Evolutionary conservation across 2,888 invertebrate genomes (phyloP).

Genomic region (Nemotelus nigrinus): DNA sequence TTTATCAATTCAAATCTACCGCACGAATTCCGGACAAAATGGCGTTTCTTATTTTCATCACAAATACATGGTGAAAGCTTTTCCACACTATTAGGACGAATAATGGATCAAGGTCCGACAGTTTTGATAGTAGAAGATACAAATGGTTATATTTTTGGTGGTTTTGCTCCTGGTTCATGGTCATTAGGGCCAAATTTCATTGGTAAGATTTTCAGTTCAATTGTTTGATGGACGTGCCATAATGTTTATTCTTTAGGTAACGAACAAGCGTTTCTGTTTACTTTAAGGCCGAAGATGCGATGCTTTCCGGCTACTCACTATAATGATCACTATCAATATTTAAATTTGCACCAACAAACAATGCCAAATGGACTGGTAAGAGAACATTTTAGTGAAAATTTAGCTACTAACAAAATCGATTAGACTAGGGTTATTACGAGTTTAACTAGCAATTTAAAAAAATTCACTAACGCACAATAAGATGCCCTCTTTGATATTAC

Average conservation of each 20-base stretch:
- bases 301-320: conserved; percentile 82
- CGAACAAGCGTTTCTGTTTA: conserved; percentile 84
- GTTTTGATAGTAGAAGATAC: conserved; percentile 85
- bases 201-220: conserved; percentile 64
- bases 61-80: conserved; percentile 91
- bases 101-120: conserved; percentile 83
- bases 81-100: conserved; percentile 79
- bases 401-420: no score
- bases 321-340: conserved; percentile 91
- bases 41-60: conserved; percentile 89
- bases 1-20: conserved; percentile 85
- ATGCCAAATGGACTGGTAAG: conserved; percentile 90
- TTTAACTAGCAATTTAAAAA: no score
- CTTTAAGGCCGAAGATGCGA: conserved; percentile 81
- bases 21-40: conserved; percentile 77
- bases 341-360: conserved; percentile 91
- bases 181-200: conserved; percentile 77
- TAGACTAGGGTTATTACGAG: no score
- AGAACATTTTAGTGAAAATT: conserved; percentile 49
- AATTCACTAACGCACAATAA: no score
- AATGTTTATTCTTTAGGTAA: conserved; percentile 65
- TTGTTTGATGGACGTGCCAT: conserved; percentile 16
- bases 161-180: conserved; percentile 86
- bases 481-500: no score
- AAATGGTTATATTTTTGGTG: conserved; percentile 87